Base-by-base conservation (phyloP, 2,888 invertebrate genomes). In the Dicyrtoma fusca region DNA sequence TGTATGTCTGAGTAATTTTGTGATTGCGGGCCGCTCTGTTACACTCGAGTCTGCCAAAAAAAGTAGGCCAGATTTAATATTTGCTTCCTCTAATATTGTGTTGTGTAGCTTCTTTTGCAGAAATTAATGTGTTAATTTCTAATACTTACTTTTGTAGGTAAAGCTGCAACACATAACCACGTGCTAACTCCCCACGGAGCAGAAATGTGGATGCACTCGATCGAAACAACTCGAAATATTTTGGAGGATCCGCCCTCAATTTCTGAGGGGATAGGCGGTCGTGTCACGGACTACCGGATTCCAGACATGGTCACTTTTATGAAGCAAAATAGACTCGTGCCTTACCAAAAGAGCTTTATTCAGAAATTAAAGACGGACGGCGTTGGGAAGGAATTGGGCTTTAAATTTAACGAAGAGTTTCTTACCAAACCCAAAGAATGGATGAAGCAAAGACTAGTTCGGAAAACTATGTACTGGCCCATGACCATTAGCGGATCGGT, bases 191-290 rank as follows among this genome's bases (percentile, higher is more conserved):
- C 95, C 11, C 96, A 97, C 81, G 96, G 95, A 0, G 96, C 96
- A 0, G 97, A 97, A 85, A 92, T 98, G 80, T 97, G 95, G 86
- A 93, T 98, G 77, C 97, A 97, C 77, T 92, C 94, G 0, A 85
- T 97, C 51, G 91, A 91, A 25, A 94, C 94, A 0, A 88, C 90
- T 2, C 81, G 95, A 47, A 92, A 93, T 55, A 91, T 94, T 4
- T 87, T 96, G 69, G 97, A 97, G 83, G 97, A 97, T 83, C 94
- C 95, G 0, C 97, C 97, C 0, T 94, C 96, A 0, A 92, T 97
- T 65, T 94, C 92, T 26, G 97, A 97, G 84, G 97, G 97, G 0
- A 90, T 92, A 45, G 97, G 97, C 0, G 97, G 97, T 0, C 86
- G 95, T 53, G 93, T 97, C 53, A 93, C 95, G 0, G 97, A 97